Evolutionary conservation across 2,888 invertebrate species (phyloP).

Genomic region (Tipula unca): DNA sequence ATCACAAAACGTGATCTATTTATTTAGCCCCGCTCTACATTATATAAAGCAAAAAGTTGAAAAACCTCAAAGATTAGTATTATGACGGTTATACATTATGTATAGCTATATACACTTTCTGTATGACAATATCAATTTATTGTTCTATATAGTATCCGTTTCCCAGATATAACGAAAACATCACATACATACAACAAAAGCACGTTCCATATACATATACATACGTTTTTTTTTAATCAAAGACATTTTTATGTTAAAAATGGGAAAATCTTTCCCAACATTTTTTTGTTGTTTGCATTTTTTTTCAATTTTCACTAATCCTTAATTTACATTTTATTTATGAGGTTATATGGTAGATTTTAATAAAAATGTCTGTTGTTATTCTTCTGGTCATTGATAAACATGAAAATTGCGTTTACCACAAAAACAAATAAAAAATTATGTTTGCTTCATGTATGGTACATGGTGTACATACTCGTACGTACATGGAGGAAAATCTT

Average conservation of each 20-base stretch:
- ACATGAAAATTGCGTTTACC: not conserved
- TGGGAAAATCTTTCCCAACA: not conserved
- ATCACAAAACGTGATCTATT: not conserved
- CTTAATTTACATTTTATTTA: slow-evolving; percentile 14
- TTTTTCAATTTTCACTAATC: not conserved
- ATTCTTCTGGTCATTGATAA: not conserved
- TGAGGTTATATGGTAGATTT: not conserved
- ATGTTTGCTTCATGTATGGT: too few species aligned
- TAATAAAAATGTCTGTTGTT: not conserved
- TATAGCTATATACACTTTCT: not conserved
- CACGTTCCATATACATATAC: not conserved
- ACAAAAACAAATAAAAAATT: not conserved
- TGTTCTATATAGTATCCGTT: not conserved
- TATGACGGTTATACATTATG: not conserved
- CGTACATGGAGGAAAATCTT: too few species aligned
- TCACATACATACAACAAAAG: not conserved
- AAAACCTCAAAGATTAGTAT: not conserved
- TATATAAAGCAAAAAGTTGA: not conserved
- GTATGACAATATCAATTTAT: slow-evolving; percentile 8
- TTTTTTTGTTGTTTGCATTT: not conserved
- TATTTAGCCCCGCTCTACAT: not conserved
- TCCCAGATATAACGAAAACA: not conserved
- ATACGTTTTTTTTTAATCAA: not conserved
- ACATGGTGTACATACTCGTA: too few species aligned
- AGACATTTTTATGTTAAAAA: not conserved